Conservation (phyloP, 2,797 vertebrate genomes). For the Melanotaenia boesemani region DNA sequence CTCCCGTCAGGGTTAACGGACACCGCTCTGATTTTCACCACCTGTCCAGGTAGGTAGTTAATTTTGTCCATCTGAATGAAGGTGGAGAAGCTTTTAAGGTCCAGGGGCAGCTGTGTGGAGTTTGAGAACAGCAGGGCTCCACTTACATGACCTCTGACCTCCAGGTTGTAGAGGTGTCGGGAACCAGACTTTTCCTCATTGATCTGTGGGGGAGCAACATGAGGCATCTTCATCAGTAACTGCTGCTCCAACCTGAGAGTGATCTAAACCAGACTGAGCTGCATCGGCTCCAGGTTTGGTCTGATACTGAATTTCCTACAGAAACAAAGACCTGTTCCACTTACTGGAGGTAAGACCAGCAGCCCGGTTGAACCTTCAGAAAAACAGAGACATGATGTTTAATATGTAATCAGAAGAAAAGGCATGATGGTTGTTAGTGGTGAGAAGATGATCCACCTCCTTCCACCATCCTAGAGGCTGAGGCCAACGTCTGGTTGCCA, state of each 20-base stretch:
- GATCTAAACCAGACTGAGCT: too few species aligned
- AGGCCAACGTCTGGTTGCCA: conserved; percentile 30
- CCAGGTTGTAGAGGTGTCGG: too few species aligned
- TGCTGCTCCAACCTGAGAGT: too few species aligned
- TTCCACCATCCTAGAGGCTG: conserved; percentile 17
- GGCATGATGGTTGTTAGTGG: too few species aligned
- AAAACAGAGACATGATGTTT: too few species aligned
- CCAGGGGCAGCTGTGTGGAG: conserved; percentile 41
- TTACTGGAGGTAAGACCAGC: conserved; percentile 69
- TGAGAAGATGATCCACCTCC: conserved; percentile 73
- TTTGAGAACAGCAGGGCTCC: conserved; percentile 66
- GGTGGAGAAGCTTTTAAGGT: conserved; percentile 41
- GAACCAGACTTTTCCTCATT: background rate
- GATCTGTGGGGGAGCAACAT: too few species aligned
- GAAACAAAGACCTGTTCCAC: conserved; percentile 36
- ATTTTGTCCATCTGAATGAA: conserved; percentile 83
- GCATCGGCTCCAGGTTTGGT: too few species aligned
- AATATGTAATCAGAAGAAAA: too few species aligned
- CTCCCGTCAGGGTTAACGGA: conserved; percentile 63
- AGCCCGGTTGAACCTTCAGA: too few species aligned
- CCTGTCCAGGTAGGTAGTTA: conserved; percentile 76
- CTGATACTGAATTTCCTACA: too few species aligned
- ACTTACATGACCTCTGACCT: conserved; percentile 65
- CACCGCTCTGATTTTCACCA: conserved; percentile 75
- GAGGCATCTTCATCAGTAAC: too few species aligned